Percentiles rank a stretch among this genome's conserved stretches.
Conservation (phyloP, 2,888 invertebrate genomes). For the Parthenolecanium corni region DNA sequence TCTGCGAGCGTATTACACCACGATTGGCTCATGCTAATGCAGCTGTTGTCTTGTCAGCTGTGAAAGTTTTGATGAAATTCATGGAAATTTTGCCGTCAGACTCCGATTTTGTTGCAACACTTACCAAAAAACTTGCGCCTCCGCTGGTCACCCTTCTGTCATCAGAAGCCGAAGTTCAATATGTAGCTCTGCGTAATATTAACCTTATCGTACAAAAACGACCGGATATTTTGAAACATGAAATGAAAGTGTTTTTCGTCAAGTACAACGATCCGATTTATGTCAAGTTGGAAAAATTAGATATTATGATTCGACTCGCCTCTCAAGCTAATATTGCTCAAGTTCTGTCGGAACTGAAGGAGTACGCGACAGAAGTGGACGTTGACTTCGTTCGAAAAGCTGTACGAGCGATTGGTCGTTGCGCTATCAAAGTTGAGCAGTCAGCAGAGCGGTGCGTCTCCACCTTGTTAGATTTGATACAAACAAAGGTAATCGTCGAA, state of each 20-base stretch:
- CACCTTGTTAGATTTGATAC: conserved; percentile 91
- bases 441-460: conserved; percentile 98
- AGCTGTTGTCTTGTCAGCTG: conserved; percentile 95
- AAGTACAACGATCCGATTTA: conserved; percentile 99
- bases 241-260: conserved; percentile 99
- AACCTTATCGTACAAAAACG: conserved; percentile 98
- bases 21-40: conserved; percentile 97
- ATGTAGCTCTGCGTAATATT: conserved; percentile 94
- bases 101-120: conserved; percentile 82
- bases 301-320: conserved; percentile 98
- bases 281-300: conserved; percentile 95
- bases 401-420: conserved; percentile 93
- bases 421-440: conserved; percentile 96
- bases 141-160: conserved; percentile 94
- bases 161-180: conserved; percentile 96
- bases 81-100: conserved; percentile 93
- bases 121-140: conserved; percentile 96
- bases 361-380: conserved; percentile 98
- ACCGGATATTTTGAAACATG: conserved; percentile 95
- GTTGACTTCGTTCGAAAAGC: conserved; percentile 99
- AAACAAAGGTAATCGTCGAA: conserved; percentile 67
- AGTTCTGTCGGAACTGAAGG: conserved; percentile 93
- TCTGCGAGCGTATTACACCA: conserved; percentile 94
- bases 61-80: conserved; percentile 97
- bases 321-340: conserved; percentile 97